Evolutionary conservation across 2,888 invertebrate species (phyloP), one percentile per base, ranked within the genome.

Genomic region (Microplitis manilae): DNA sequence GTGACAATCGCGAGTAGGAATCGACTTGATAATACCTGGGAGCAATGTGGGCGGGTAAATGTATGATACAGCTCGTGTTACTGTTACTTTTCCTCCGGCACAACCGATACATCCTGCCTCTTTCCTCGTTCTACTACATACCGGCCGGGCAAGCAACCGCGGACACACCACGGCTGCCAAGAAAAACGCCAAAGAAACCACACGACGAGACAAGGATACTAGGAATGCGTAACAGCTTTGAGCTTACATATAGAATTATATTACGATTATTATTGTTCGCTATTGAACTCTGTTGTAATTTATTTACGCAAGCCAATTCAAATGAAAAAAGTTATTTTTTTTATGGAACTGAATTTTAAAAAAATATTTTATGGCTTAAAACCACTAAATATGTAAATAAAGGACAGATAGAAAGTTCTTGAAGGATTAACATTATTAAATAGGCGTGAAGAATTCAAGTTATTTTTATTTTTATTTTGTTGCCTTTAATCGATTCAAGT

Each of bases 1-100:
- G 80, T 79, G 82, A 82, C 82, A 82, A 81, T 82, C 82, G 78
- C 80, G 74, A 76, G 80, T 77, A 77, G 78, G 79, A 82, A 82
- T 82, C 80, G 77, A 80, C 76, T 80, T 64, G 78, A 82, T 82
- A 81, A 82, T 80, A 75, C 78, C 69, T 74, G 78, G 77, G 75
- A 75, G 79, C 80, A 71, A 79, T 81, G 82, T 82, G 81, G 82
- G 82, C 82, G 82, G 81, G 76, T 81, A 73, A 80, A 75, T 73
- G 75, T 78, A 80, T 79, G 77, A 75, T 74, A 78, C 72, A 77
- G 78, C 74, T 79, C 78, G 76, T 75, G 82, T 85, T 85, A 86
- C 85, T 86, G 84, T 85, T 86, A 86, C 85, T 86, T 85, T 83
- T 85, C 83, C 84, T 84, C 82, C 74, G 81, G 83, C 77, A 84